phyloP scores from a whole-genome alignment of 2,888 invertebrate genomes.

The Celastrina argiolus region DNA sequence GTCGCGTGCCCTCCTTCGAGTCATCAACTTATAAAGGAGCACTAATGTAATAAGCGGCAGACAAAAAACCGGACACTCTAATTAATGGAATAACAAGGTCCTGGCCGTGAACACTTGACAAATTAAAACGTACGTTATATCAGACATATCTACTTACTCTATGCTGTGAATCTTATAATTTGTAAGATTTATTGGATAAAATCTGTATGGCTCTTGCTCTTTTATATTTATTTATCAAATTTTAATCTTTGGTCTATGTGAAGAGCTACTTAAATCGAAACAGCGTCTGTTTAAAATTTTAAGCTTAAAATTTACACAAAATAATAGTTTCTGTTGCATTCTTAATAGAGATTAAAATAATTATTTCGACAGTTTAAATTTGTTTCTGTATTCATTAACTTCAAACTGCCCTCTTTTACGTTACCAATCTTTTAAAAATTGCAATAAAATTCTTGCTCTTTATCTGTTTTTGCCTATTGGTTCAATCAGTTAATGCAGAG shows the following conservation, averaged over 20 bases:
- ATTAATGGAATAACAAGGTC: conserved; percentile 66
- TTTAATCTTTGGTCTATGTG: too few species aligned
- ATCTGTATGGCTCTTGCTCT: background rate
- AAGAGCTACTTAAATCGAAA: too few species aligned
- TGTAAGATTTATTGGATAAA: background rate
- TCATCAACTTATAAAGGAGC: conserved; percentile 56
- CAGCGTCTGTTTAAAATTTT: too few species aligned
- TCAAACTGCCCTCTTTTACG: too few species aligned
- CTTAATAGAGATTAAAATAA: too few species aligned
- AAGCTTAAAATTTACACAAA: too few species aligned
- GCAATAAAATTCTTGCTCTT: background rate
- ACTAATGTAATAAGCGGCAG: conserved; percentile 65
- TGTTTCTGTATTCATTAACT: too few species aligned
- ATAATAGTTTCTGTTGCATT: too few species aligned
- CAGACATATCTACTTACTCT: background rate
- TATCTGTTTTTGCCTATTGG: background rate
- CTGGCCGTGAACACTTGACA: conserved; percentile 48
- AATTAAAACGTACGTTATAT: conserved; percentile 42
- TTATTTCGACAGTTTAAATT: too few species aligned
- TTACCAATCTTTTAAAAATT: too few species aligned
- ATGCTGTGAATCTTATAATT: background rate
- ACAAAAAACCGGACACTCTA: conserved; percentile 74
- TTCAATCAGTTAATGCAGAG: background rate
- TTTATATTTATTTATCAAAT: too few species aligned
- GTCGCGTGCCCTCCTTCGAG: conserved; percentile 58